Evolutionary conservation across 1,140 invertebrate genomes (phyloP), one percentile per base, ranked within the genome.

Genomic region (Drosophila arizonae): DNA sequence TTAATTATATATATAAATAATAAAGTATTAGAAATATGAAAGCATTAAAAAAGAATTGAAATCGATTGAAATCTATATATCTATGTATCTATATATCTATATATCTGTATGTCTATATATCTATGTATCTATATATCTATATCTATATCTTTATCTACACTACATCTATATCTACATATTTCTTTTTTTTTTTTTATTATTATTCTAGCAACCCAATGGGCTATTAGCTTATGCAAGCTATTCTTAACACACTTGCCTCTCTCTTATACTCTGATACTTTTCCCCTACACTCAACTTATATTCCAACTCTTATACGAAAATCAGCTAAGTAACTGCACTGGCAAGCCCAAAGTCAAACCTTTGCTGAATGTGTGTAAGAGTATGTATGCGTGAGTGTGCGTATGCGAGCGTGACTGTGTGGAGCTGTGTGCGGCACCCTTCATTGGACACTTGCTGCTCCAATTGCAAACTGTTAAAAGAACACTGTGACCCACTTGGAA

Each of bases 391-490:
- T 13, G 36, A 21, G 45, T 8, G n/a, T 11, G 56, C 21, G 10
- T 51, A 8, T 48, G 52, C 51, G 45, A 33, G 48, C 50, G 43
- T 36, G 43, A n/a, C n/a, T 36, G 28, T 30, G 6, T 6, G 28
- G 28, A 51, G 30, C 48, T 60, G 60, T 71, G 76, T 58, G 54
- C 62, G 78, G 51, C 80, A 67, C 57, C 73, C 57, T 75, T 85
- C 5, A 56, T 60, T 69, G 61, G 77, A 81, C 65, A 86, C 77
- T 85, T 75, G 66, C 70, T 77, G 74, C 77, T 77, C 74, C 69
- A 80, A 57, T 67, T 72, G 69, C 46, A 73, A 57, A 56, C 56
- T 33, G 51, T 63, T 48, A 48, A 33, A 30, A 45, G 26, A 57
- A 48, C 9, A 48, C 46, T 48, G 24, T 30, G 50, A 52, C 13